Conservation (phyloP, 2,113 vertebrate species). For the Phalacrocorax aristotelis region DNA sequence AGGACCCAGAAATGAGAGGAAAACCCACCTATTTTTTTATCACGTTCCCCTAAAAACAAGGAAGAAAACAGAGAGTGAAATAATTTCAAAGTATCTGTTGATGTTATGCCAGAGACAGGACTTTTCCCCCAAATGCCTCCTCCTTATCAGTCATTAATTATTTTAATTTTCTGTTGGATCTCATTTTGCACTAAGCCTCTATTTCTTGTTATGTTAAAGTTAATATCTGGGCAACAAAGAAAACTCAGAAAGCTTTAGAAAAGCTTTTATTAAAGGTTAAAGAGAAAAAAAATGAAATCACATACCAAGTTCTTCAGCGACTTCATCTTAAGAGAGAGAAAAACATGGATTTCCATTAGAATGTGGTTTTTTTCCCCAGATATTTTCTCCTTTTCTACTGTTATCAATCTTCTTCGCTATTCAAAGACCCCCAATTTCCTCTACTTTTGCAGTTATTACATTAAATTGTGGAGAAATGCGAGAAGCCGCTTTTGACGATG, state of each 20-base stretch:
- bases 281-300: not conserved
- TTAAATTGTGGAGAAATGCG: not conserved
- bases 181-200: not conserved
- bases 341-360: not conserved
- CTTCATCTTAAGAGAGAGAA: not conserved
- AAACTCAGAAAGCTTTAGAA: not conserved
- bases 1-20: not conserved
- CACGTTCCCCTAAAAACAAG: not conserved
- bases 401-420: no score
- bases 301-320: not conserved
- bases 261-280: not conserved
- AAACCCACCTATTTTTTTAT: not conserved
- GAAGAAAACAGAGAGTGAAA: not conserved
- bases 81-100: not conserved
- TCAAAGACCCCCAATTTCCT: not conserved
- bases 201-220: rapidly evolving
- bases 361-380: no score
- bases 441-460: not conserved
- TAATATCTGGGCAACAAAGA: not conserved
- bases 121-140: no score
- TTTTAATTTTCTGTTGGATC: not conserved
- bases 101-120: not conserved
- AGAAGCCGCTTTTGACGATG: not conserved
- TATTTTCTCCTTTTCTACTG: not conserved
- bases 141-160: not conserved